phyloP scores from a whole-genome alignment of 2,797 vertebrate species.

The Helarctos malayanus region DNA sequence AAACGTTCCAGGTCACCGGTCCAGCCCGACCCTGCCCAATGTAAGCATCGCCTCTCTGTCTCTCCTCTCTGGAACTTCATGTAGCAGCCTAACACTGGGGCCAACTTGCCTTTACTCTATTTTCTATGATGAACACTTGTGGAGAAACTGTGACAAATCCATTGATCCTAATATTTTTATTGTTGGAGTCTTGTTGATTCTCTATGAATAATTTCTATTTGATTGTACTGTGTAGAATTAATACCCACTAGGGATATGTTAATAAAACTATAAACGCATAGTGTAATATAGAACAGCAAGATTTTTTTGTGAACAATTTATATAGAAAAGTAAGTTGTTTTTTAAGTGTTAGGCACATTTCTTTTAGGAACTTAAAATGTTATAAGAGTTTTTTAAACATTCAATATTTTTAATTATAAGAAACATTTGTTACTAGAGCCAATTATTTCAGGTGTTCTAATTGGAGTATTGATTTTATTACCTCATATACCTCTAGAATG shows the following conservation, averaged over 20 bases:
- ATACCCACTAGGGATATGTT: slow-evolving; percentile 87
- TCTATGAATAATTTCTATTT: slow-evolving; percentile 90
- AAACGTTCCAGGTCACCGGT: background rate
- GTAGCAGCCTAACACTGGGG: slow-evolving; percentile 87
- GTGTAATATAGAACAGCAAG: slow-evolving; percentile 91
- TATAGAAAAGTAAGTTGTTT: slow-evolving; percentile 91
- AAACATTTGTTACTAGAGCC: slow-evolving; percentile 91
- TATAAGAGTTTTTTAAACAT: slow-evolving; percentile 90
- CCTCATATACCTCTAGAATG: slow-evolving; percentile 89
- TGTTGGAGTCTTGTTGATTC: slow-evolving; percentile 90
- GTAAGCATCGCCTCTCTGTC: slow-evolving; percentile 67
- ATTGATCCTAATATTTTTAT: slow-evolving; percentile 91
- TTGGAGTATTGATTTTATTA: slow-evolving; percentile 92
- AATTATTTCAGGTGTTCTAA: slow-evolving; percentile 90
- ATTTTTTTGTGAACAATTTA: slow-evolving; percentile 90
- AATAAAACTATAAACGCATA: slow-evolving; percentile 89
- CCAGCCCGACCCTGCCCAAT: background rate
- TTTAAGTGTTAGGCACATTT: slow-evolving; percentile 91
- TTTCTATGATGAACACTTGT: slow-evolving; percentile 90
- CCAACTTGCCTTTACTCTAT: slow-evolving; percentile 90
- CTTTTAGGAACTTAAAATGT: slow-evolving; percentile 89
- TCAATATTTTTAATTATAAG: slow-evolving; percentile 92
- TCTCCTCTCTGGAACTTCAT: slow-evolving; percentile 82
- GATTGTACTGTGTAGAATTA: slow-evolving; percentile 90
- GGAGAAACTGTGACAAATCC: slow-evolving; percentile 90